Evolutionary conservation across 2,797 vertebrate genomes (phyloP).

Genomic region (Muscicapa striata): DNA sequence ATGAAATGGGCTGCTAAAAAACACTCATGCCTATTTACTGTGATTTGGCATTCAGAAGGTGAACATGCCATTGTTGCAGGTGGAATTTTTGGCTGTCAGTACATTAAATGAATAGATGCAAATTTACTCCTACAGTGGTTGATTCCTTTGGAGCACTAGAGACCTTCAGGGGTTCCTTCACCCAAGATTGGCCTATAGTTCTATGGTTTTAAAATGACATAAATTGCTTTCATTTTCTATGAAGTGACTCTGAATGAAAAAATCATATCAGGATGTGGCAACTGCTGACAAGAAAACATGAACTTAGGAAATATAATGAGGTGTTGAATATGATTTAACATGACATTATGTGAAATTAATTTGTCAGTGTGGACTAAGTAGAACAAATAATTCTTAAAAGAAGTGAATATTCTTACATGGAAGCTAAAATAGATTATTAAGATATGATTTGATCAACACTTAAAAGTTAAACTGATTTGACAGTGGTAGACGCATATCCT

Average conservation of each 20-base stretch:
- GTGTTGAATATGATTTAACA: neutral
- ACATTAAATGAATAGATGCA: neutral
- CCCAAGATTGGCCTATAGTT: neutral
- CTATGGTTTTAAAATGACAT: neutral
- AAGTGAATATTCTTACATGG: neutral
- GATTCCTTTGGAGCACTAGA: neutral
- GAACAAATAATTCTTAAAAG: neutral
- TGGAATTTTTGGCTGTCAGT: neutral
- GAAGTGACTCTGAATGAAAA: neutral
- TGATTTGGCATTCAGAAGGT: neutral
- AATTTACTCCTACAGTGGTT: neutral
- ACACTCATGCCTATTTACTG: neutral
- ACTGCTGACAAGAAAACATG: neutral
- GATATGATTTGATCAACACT: neutral
- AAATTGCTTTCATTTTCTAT: neutral
- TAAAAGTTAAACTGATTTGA: neutral
- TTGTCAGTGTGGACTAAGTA: neutral
- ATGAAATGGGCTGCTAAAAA: neutral
- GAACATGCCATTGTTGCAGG: neutral
- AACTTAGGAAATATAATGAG: neutral
- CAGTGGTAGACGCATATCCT: neutral
- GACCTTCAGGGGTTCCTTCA: neutral
- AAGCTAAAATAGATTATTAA: neutral
- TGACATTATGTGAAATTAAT: neutral
- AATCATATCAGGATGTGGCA: neutral